These are phyloP conservation scores for Esox lucius DNA, from an alignment of 2,797 vertebrate species.

Conservation along the genomic window DNA sequence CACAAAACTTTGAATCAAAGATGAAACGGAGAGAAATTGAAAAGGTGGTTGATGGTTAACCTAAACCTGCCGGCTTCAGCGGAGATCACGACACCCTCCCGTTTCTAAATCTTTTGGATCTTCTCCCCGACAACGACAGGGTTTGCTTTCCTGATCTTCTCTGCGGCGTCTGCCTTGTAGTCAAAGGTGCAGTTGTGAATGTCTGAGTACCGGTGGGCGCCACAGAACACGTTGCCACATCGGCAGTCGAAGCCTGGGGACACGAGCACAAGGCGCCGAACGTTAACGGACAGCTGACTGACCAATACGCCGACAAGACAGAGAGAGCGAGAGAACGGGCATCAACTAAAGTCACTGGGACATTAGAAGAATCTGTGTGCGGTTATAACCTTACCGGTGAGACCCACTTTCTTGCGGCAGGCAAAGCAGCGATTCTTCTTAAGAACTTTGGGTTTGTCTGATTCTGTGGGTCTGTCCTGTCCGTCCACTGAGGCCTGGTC, in stretches of 20 bases:
- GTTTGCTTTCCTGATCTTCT: conserved; percentile 92
- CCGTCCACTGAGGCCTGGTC: conserved; percentile 73
- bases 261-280: conserved; percentile 5
- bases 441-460: conserved; percentile 77
- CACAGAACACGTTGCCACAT: conserved; percentile 86
- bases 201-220: conserved; percentile 86
- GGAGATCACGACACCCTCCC: conserved; percentile 39
- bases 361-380: not conserved
- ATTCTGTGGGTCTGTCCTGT: conserved; percentile 68
- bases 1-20: conserved; percentile 57
- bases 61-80: conserved; percentile 71
- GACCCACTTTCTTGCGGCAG: conserved; percentile 87
- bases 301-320: not conserved
- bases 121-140: conserved; percentile 88
- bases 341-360: not conserved
- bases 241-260: conserved; percentile 85
- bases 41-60: conserved; percentile 72
- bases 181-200: conserved; percentile 88
- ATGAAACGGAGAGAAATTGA: conserved; percentile 26
- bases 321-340: not conserved
- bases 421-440: conserved; percentile 87
- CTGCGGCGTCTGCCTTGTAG: conserved; percentile 88
- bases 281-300: not conserved
- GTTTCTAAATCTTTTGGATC: conserved; percentile 76
- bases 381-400: conserved; percentile 76